Evolutionary conservation across 2,888 invertebrate species (phyloP).

Genomic region (Odontocolon sp.): DNA sequence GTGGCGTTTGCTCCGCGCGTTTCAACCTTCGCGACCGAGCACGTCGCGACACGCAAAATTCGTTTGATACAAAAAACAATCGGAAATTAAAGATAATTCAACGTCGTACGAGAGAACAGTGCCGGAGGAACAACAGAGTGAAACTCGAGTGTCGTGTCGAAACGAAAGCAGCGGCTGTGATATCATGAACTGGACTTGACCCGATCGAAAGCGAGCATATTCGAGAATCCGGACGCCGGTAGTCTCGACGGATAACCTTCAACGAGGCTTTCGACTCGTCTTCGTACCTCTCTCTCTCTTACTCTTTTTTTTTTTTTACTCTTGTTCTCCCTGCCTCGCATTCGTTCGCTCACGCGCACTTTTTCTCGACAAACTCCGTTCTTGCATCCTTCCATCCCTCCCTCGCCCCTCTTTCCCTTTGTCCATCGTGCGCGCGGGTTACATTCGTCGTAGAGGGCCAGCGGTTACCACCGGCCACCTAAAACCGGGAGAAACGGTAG

Average conservation of each 20-base stretch:
- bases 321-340: conserved; percentile 25
- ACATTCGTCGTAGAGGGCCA: conserved; percentile 54
- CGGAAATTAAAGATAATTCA: not conserved
- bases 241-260: conserved; percentile 60
- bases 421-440: conserved; percentile 37
- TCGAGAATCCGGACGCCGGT: conserved; percentile 61
- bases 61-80: not conserved
- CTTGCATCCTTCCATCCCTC: not conserved
- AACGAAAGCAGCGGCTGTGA: not conserved
- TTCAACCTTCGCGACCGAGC: conserved; percentile 17
- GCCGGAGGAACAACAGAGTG: not conserved
- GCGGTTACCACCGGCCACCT: conserved; percentile 42
- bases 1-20: conserved; percentile 61
- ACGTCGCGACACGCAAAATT: not conserved
- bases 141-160: not conserved
- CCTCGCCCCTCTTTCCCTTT: conserved; percentile 19
- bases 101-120: too few species aligned
- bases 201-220: not conserved
- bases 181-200: conserved; percentile 12
- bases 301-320: conserved; percentile 15
- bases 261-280: conserved; percentile 52
- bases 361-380: conserved; percentile 32
- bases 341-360: not conserved
- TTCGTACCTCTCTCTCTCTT: conserved; percentile 29
- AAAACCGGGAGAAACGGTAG: not conserved